Evolutionary conservation across 2,888 invertebrate species (phyloP).

Genomic region (Drosophila flavopinicola): DNA sequence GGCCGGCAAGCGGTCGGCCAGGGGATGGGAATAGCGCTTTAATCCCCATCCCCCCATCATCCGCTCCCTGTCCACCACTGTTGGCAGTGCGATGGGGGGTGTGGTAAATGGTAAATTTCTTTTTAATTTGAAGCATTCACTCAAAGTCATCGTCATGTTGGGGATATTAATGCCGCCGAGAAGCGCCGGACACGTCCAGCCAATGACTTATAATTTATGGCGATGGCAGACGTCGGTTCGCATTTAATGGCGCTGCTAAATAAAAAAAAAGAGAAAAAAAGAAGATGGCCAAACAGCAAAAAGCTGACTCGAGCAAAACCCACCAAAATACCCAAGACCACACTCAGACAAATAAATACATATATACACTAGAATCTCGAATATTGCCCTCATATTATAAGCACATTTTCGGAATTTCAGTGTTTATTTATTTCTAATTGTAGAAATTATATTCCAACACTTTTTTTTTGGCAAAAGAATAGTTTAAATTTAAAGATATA

Average conservation of each 20-base stretch:
- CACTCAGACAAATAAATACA: background rate
- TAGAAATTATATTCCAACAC: too few species aligned
- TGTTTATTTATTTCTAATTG: too few species aligned
- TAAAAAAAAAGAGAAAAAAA: constrained; percentile 23
- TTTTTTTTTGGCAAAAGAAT: too few species aligned
- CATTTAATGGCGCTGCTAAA: constrained; percentile 61
- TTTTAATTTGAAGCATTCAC: constrained; percentile 82
- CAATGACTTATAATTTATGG: constrained; percentile 82
- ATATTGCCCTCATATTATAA: too few species aligned
- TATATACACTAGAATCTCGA: background rate
- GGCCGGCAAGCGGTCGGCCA: background rate
- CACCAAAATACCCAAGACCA: too few species aligned
- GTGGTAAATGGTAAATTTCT: constrained; percentile 81
- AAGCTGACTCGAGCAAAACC: constrained; percentile 15
- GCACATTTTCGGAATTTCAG: too few species aligned
- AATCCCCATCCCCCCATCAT: constrained; percentile 29
- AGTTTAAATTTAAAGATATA: too few species aligned
- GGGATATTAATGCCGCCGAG: constrained; percentile 71
- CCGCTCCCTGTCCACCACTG: constrained; percentile 27
- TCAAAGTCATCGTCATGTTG: constrained; percentile 82
- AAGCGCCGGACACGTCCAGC: constrained; percentile 54
- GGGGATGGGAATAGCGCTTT: constrained; percentile 19
- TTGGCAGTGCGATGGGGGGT: constrained; percentile 22
- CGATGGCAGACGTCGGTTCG: constrained; percentile 59
- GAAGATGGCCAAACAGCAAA: constrained; percentile 15